These are phyloP conservation scores for Halichoerus grypus DNA, from an alignment of 2,113 vertebrate species.

Conservation along the genomic window DNA sequence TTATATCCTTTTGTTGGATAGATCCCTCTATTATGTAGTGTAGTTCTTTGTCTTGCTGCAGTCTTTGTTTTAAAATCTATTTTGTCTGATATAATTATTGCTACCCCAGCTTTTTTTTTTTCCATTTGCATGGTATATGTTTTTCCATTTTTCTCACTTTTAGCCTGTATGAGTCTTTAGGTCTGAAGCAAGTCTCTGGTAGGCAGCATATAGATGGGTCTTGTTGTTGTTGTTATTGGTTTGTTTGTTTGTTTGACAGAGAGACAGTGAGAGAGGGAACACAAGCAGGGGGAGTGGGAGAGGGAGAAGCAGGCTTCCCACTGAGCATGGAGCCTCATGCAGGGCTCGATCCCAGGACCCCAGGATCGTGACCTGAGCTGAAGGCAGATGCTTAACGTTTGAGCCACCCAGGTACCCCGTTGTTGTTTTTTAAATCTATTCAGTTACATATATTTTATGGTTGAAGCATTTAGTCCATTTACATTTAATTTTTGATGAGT, in stretches of 20 bases:
- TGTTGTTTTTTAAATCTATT: not conserved
- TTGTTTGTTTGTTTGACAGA: too few relatives aligned
- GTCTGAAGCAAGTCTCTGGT: not conserved
- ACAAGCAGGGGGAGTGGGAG: too few relatives aligned
- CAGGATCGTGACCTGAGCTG: too few relatives aligned
- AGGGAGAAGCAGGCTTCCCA: too few relatives aligned
- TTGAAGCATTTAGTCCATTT: not conserved
- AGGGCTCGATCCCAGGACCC: too few relatives aligned
- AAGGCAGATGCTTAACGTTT: too few relatives aligned
- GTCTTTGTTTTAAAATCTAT: not conserved
- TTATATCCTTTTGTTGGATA: not conserved
- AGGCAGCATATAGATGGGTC: not conserved
- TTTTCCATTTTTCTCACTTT: not conserved
- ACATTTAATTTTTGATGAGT: not conserved
- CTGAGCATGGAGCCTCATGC: too few relatives aligned
- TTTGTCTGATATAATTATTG: not conserved
- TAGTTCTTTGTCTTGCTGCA: not conserved
- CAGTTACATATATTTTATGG: not conserved
- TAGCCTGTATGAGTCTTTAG: not conserved
- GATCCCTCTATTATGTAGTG: not conserved
- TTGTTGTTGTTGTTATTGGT: not conserved
- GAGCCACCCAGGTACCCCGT: not conserved
- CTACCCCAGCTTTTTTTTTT: not conserved
- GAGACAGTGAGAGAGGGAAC: too few relatives aligned
- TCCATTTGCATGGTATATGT: not conserved